Percentiles rank a stretch among this genome's conserved stretches.
Evolutionary conservation across 2,888 invertebrate species (phyloP).

Genomic region (Dolichomitus sp.): DNA sequence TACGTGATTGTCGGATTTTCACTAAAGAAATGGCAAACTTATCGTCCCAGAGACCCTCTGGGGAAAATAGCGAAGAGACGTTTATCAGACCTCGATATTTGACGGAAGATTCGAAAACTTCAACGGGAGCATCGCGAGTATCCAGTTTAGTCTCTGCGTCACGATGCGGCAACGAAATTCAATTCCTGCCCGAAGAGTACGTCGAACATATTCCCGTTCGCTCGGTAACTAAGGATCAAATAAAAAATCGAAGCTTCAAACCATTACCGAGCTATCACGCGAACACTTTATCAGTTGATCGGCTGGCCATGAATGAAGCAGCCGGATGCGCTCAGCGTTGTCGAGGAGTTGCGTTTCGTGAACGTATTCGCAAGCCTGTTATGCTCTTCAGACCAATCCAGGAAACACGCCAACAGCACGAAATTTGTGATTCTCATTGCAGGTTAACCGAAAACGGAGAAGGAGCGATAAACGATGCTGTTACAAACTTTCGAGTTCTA

Average conservation of each 20-base stretch:
- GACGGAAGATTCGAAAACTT: not conserved
- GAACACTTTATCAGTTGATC: not conserved
- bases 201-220: not conserved
- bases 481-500: conserved; percentile 31
- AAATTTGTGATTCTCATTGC: not conserved
- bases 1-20: not conserved
- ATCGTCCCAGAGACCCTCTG: not conserved
- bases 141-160: not conserved
- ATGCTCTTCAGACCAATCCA: conserved; percentile 57
- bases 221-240: not conserved
- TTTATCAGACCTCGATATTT: not conserved
- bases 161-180: not conserved
- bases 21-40: not conserved
- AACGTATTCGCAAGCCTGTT: conserved; percentile 33
- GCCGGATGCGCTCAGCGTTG: not conserved
- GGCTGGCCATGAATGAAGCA: not conserved
- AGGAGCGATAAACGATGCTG: conserved; percentile 24
- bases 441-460: not conserved
- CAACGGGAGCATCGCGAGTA: not conserved
- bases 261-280: not conserved
- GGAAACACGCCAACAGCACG: conserved; percentile 3
- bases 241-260: not conserved
- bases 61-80: not conserved
- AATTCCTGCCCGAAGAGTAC: not conserved
- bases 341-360: not conserved